Conservation (phyloP, 2,113 vertebrate species). For the Guaruba guarouba region DNA sequence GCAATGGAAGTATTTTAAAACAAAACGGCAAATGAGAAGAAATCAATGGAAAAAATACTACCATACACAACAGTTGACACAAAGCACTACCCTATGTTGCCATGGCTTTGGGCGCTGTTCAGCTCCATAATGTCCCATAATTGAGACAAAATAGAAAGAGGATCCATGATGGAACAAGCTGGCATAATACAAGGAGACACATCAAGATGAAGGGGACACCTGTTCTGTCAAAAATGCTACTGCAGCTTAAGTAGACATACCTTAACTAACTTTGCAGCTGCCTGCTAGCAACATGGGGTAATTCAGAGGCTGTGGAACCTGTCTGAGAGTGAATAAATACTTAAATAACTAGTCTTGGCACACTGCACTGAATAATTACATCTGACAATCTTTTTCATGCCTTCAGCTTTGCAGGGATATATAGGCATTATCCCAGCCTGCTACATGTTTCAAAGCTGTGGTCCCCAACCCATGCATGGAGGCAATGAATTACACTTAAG, state of each 20-base stretch:
- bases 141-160: background rate
- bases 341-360: constrained; percentile 39
- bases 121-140: background rate
- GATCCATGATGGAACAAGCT: background rate
- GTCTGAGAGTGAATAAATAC: constrained; percentile 25
- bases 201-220: background rate
- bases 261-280: constrained; percentile 27
- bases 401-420: background rate
- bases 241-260: background rate
- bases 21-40: background rate
- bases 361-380: constrained; percentile 21
- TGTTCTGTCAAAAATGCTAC: constrained; percentile 1
- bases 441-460: background rate
- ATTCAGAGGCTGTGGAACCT: constrained; percentile 14
- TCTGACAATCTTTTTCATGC: constrained; percentile 25
- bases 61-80: background rate
- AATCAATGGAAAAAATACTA: background rate
- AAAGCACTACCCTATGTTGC: background rate
- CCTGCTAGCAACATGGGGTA: constrained; percentile 15
- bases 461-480: background rate
- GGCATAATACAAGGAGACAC: background rate
- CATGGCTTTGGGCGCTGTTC: background rate
- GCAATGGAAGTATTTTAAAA: background rate
- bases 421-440: constrained; percentile 20
- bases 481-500: background rate